Base-by-base conservation (phyloP, 53 echinoderm and acorn worm genomes). In the Glandiceps talaboti region DNA sequence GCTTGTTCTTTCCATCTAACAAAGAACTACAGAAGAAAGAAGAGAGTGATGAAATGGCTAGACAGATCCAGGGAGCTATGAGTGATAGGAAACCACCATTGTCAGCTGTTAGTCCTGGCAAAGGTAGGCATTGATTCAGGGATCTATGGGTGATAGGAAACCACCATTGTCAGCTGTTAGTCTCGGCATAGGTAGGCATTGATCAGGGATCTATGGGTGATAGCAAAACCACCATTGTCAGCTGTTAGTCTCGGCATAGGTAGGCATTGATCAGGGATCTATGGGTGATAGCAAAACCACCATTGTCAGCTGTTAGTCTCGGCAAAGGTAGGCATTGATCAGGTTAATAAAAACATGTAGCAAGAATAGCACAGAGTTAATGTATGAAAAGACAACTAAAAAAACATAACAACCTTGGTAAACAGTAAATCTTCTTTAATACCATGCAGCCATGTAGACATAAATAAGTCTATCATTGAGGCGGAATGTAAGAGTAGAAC, bases 281-380 rank as follows among this genome's bases (percentile, higher is more conserved):
- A 86, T 89, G 82, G 87, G 88, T 85, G 97, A 95, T 76, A 90
- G 86, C 33, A n/a, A 93, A 91, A 72, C 85, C 93, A 27, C 83
- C 88, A 73, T 83, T 96, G 28, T 89, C 97, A 27, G 92, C 97
- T 1, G 83, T 96, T 74, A 93, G 93, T 73, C 93, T 93, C 20
- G 97, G 97, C 28, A 92, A 93, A 93, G 97, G 97, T 96, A 75
- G n/a, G n/a, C n/a, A n/a, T n/a, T n/a, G n/a, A n/a, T n/a, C 33
- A 75, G 29, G 91, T n/a, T n/a, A n/a, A n/a, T n/a, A n/a, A n/a
- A n/a, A n/a, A n/a, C n/a, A n/a, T n/a, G n/a, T n/a, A n/a, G n/a
- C n/a, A n/a, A n/a, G n/a, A n/a, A n/a, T n/a, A n/a, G n/a, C n/a
- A n/a, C n/a, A n/a, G n/a, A n/a, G n/a, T n/a, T n/a, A n/a, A n/a